Conservation (phyloP, 2,113 vertebrate species). For the Bufo bufo region DNA sequence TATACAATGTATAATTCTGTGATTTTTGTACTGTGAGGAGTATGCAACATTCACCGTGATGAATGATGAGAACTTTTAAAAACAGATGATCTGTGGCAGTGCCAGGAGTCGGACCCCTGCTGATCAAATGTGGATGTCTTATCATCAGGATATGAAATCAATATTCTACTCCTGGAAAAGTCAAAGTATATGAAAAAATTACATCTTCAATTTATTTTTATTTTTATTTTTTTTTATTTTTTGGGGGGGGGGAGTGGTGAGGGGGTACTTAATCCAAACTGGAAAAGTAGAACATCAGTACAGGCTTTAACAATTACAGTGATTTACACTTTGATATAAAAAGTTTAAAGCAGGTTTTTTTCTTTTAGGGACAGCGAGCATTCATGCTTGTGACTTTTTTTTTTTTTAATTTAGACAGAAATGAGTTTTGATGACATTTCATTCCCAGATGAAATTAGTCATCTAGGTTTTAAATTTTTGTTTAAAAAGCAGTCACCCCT, state of each 20-base stretch:
- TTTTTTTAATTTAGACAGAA: constrained; percentile 40
- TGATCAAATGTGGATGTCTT: too few species aligned
- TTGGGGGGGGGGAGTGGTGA: neutral
- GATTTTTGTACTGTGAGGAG: too few species aligned
- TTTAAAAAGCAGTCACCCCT: constrained; percentile 57
- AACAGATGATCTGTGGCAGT: too few species aligned
- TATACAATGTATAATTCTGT: too few species aligned
- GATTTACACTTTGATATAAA: neutral
- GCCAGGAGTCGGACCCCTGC: too few species aligned
- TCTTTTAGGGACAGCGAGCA: neutral
- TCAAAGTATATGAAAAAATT: too few species aligned
- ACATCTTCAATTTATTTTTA: too few species aligned
- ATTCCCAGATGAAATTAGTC: constrained; percentile 45
- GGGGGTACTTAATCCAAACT: neutral
- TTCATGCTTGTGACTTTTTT: neutral
- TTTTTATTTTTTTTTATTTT: neutral
- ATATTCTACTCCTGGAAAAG: too few species aligned
- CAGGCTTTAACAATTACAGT: neutral
- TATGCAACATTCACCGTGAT: too few species aligned
- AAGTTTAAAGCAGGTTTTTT: constrained; percentile 7
- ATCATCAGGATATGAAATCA: too few species aligned
- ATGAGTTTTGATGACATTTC: constrained; percentile 55
- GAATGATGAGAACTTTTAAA: too few species aligned
- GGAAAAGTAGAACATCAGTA: neutral
- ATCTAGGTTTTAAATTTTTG: constrained; percentile 49